Evolutionary conservation across 2,113 vertebrate species (phyloP).

Genomic region (Notothenia coriiceps): DNA sequence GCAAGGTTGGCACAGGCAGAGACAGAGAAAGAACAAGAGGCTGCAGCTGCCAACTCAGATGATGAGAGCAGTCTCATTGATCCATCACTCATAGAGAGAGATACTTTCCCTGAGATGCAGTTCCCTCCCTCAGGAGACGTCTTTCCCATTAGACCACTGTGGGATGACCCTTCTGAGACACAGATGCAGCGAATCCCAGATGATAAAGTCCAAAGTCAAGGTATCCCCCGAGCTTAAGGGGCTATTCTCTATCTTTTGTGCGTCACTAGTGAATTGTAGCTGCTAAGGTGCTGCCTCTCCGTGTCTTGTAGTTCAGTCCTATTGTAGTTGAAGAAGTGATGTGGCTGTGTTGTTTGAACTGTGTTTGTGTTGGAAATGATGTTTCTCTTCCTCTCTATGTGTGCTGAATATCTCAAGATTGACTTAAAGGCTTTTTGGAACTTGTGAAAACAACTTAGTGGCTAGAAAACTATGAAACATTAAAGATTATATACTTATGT

Average conservation of each 20-base stretch:
- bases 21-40: conserved; percentile 87
- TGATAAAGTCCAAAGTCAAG: conserved; percentile 95
- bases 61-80: conserved; percentile 96
- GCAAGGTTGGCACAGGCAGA: conserved; percentile 93
- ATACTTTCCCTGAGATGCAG: conserved; percentile 90
- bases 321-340: conserved; percentile 74
- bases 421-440: conserved; percentile 76
- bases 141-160: conserved; percentile 97
- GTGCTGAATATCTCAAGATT: conserved; percentile 94
- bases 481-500: conserved; percentile 1
- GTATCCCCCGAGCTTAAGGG: conserved; percentile 93
- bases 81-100: conserved; percentile 93
- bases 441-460: conserved; percentile 36
- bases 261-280: conserved; percentile 86
- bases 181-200: conserved; percentile 98
- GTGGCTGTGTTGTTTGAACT: conserved; percentile 85
- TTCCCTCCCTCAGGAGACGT: conserved; percentile 93
- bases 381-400: conserved; percentile 80
- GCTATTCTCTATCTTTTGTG: conserved; percentile 90
- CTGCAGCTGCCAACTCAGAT: conserved; percentile 85
- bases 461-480: conserved; percentile 13
- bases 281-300: conserved; percentile 85
- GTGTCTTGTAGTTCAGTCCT: conserved; percentile 82
- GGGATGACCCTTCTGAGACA: conserved; percentile 98
- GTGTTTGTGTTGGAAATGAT: conserved; percentile 85